A percentile compares a stretch with the other conserved stretches of the same genome.
phyloP scores from a whole-genome alignment of 2,113 vertebrate genomes.

The Lota lota region DNA sequence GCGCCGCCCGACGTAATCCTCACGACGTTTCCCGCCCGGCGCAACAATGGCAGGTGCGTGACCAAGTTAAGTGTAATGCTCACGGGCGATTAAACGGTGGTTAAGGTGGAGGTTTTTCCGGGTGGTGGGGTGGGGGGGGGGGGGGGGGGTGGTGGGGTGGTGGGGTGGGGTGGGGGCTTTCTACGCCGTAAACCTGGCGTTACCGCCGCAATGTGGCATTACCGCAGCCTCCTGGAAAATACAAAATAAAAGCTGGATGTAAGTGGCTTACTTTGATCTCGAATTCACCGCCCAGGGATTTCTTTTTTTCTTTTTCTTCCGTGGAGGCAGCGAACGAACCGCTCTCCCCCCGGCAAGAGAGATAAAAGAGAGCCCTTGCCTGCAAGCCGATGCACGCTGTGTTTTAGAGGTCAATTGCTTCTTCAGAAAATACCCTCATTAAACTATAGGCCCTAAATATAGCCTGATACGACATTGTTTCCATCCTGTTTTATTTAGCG shows the following conservation, averaged over 20 bases:
- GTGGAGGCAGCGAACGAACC: conserved; percentile 14
- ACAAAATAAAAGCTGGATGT: conserved; percentile 14
- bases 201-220: conserved; percentile 28
- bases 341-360: conserved; percentile 34
- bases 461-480: conserved; percentile 24
- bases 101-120: conserved; percentile 28
- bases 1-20: conserved; percentile 21
- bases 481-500: conserved; percentile 36
- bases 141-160: conserved; percentile 11
- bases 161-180: conserved; percentile 7
- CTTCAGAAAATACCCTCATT: conserved; percentile 47
- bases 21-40: conserved; percentile 45
- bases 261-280: conserved; percentile 37
- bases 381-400: conserved; percentile 42
- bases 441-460: conserved; percentile 37
- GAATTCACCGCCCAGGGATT: conserved; percentile 43
- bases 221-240: conserved; percentile 18
- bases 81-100: conserved; percentile 20
- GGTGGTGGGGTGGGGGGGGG: conserved; percentile 18
- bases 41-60: conserved; percentile 4
- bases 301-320: conserved; percentile 35
- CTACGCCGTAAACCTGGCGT: neutral
- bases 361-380: conserved; percentile 34
- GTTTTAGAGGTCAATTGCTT: conserved; percentile 52
- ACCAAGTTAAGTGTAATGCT: conserved; percentile 34